A percentile compares a stretch with the other conserved stretches of the same genome.
Conservation (phyloP, 2,113 vertebrate species). For the Epinephelus lanceolatus region DNA sequence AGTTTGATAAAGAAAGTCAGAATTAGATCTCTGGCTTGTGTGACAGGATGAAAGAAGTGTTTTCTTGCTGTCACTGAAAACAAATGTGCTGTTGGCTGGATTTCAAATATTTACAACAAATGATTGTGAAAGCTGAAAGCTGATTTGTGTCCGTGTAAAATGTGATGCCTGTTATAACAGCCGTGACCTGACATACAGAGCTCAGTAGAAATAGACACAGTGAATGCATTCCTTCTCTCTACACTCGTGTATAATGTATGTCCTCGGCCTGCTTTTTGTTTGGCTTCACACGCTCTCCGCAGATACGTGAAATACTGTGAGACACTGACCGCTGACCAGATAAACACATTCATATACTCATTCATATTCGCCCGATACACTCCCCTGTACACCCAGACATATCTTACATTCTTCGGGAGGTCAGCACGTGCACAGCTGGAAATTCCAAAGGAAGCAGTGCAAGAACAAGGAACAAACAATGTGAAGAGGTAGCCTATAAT, state of each 20-base stretch:
- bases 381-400: neutral
- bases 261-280: conserved; percentile 5
- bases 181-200: neutral
- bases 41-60: neutral
- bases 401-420: conserved; percentile 5
- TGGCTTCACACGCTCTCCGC: conserved; percentile 15
- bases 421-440: conserved; percentile 10
- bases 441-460: conserved; percentile 4
- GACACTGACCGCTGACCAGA: conserved; percentile 18
- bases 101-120: neutral
- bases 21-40: neutral
- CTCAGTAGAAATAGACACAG: neutral
- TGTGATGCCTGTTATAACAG: neutral
- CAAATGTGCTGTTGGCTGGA: neutral
- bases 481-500: neutral
- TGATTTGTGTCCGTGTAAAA: conserved; percentile 3
- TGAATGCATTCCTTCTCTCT: neutral
- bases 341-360: conserved; percentile 15
- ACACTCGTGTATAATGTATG: neutral
- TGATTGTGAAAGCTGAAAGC: neutral
- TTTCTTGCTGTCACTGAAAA: neutral
- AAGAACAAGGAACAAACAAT: neutral
- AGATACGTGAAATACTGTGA: conserved; percentile 18
- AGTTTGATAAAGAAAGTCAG: neutral
- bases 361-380: conserved; percentile 13